phyloP scores from a whole-genome alignment of 2,888 invertebrate species.

The Cerastoderma edule region DNA sequence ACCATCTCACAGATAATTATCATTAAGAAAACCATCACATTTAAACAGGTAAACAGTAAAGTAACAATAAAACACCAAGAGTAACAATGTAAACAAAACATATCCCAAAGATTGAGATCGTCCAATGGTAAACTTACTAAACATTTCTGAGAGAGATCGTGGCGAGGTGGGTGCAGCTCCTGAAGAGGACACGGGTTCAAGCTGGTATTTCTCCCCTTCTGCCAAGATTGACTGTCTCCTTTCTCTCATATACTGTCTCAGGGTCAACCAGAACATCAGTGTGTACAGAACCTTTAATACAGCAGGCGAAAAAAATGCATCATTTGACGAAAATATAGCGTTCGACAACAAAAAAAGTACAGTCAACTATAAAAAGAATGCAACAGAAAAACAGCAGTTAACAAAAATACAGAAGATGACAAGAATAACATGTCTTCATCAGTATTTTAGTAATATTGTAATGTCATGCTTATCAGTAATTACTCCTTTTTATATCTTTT shows the following conservation, averaged over 20 bases:
- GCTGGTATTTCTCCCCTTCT: conserved; percentile 64
- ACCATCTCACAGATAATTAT: neutral
- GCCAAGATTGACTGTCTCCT: conserved; percentile 41
- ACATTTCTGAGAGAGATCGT: conserved; percentile 50
- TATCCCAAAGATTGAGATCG: too few relatives aligned
- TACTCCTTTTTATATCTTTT: too few relatives aligned
- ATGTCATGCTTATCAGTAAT: too few relatives aligned
- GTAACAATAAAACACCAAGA: conserved; percentile 10
- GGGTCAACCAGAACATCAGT: conserved; percentile 97
- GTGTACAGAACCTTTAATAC: conserved; percentile 92
- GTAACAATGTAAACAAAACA: conserved; percentile 3
- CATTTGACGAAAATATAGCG: too few relatives aligned
- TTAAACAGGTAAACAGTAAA: neutral
- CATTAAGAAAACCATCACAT: neutral
- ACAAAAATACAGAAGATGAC: too few relatives aligned
- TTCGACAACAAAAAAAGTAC: too few relatives aligned
- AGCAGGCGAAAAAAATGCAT: too few relatives aligned
- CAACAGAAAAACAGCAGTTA: too few relatives aligned
- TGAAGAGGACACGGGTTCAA: conserved; percentile 65
- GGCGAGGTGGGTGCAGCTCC: conserved; percentile 25
- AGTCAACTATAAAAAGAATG: too few relatives aligned
- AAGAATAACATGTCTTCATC: too few relatives aligned
- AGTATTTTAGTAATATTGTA: too few relatives aligned
- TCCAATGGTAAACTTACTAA: too few relatives aligned
- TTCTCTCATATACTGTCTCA: conserved; percentile 90